Conservation (phyloP, 2,113 vertebrate species). For the Archilochus colubris region DNA sequence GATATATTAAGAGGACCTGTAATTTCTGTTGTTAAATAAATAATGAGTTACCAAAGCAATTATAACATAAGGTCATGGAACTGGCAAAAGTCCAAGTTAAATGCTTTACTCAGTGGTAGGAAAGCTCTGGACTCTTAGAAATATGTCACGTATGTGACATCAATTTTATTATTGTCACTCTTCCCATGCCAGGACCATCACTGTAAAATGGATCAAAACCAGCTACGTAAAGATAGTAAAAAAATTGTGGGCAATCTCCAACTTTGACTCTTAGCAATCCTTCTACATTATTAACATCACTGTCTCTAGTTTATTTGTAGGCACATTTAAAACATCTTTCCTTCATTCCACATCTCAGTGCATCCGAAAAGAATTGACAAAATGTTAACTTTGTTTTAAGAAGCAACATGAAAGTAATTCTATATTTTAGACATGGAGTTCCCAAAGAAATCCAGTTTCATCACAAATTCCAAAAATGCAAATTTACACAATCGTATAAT, state of each 20-base stretch:
- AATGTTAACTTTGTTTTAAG: background rate
- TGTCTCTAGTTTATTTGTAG: background rate
- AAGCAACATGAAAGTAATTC: background rate
- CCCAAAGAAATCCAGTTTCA: background rate
- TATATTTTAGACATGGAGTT: background rate
- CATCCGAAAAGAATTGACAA: background rate
- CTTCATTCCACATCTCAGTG: background rate
- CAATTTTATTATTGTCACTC: background rate
- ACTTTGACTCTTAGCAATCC: background rate
- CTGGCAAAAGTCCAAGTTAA: background rate
- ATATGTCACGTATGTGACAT: background rate
- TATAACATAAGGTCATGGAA: background rate
- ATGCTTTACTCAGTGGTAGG: background rate
- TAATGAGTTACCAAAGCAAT: slow-evolving; percentile 18
- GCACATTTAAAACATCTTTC: background rate
- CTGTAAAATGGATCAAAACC: background rate
- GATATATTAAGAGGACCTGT: background rate
- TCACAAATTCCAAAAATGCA: background rate
- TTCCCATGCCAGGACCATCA: background rate
- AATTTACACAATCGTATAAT: background rate
- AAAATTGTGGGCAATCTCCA: background rate
- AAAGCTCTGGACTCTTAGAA: background rate
- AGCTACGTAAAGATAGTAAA: background rate
- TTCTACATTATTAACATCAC: background rate
- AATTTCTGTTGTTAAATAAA: slow-evolving; percentile 29